Base-by-base conservation (phyloP, 2,113 vertebrate species). In the Mola mola region DNA sequence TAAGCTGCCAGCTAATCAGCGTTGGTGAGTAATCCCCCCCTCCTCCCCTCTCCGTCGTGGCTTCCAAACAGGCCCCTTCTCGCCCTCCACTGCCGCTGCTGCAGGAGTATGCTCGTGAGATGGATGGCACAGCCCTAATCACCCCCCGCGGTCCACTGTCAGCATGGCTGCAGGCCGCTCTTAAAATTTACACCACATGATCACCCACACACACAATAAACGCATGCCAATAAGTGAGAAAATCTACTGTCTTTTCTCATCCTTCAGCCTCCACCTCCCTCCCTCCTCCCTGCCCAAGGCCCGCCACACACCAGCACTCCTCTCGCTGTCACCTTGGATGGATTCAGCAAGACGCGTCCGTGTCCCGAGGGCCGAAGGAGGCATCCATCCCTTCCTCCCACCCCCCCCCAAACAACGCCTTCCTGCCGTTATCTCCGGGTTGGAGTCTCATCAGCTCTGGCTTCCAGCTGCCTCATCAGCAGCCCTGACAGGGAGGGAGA, bases 1-100 rank as follows among this genome's bases (percentile, higher is more conserved):
- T 84, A 88, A 88, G 79, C 82, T 74, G 68, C 70, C 80, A 83
- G 81, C 86, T 87, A 88, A 89, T 91, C 87, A 86, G 78, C 19
- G 65, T 52, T 71, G 83, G 69, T 77, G 71, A 29, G 60, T 84
- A 84, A 80, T 77, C 78, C 61, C 40, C 61, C 57, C 53, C 53
- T 11, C 78, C 47, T 26, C 16, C 55, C n/a, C 21, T 6, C 8
- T 62, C 62, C 66, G 1, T 63, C 66, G 28, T 31, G 38, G 63
- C 69, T 50, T 55, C 79, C 73, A 52, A 68, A 56, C 49, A 20
- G 60, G 40, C 73, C 62, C 55, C 8, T 26, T 31, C 40, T 43
- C 63, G 55, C 68, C 28, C 34, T 1, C n/a, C 15, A 2, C 29
- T 8, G 5, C 43, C 41, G 24, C 68, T 49, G 59, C 49, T 70